Percentiles rank a stretch among this genome's conserved stretches.
Evolutionary conservation across 2,797 vertebrate genomes (phyloP).

Genomic region (Pangasius larnaudii): DNA sequence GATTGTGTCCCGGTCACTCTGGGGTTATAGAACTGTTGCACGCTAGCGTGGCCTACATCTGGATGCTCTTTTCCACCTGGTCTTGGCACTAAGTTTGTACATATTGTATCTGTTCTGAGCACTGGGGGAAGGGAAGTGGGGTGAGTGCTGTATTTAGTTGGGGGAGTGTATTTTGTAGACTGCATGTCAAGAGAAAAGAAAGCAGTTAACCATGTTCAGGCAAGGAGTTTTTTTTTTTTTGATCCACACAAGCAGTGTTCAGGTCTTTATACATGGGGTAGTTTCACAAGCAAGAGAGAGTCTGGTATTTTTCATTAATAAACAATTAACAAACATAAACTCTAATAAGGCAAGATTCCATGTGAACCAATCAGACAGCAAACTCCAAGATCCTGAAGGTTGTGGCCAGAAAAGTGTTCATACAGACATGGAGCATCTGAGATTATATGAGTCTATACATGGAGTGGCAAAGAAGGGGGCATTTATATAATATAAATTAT

Average conservation of each 20-base stretch:
- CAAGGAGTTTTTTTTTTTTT: not conserved
- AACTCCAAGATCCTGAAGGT: not conserved
- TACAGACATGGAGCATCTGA: not conserved
- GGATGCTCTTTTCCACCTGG: slow-evolving; percentile 52
- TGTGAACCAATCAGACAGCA: not conserved
- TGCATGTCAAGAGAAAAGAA: not conserved
- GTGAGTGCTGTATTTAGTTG: slow-evolving; percentile 9
- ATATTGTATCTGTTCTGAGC: slow-evolving; percentile 29
- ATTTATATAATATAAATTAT: no score
- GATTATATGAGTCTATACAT: not conserved
- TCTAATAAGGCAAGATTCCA: not conserved
- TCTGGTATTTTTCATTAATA: not conserved
- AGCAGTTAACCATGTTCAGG: not conserved
- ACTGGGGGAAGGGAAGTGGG: not conserved
- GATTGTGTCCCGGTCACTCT: slow-evolving; percentile 31
- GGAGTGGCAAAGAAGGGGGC: not conserved
- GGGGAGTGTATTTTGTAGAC: slow-evolving; percentile 13
- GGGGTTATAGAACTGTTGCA: slow-evolving; percentile 37
- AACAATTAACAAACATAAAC: not conserved
- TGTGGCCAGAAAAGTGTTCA: not conserved
- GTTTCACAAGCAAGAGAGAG: not conserved
- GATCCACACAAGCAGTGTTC: not conserved
- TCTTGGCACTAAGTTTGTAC: slow-evolving; percentile 38
- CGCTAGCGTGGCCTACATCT: slow-evolving; percentile 46
- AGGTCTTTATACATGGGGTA: not conserved